Evolutionary conservation across 2,797 vertebrate species (phyloP).

Genomic region (Mastacembelus armatus): DNA sequence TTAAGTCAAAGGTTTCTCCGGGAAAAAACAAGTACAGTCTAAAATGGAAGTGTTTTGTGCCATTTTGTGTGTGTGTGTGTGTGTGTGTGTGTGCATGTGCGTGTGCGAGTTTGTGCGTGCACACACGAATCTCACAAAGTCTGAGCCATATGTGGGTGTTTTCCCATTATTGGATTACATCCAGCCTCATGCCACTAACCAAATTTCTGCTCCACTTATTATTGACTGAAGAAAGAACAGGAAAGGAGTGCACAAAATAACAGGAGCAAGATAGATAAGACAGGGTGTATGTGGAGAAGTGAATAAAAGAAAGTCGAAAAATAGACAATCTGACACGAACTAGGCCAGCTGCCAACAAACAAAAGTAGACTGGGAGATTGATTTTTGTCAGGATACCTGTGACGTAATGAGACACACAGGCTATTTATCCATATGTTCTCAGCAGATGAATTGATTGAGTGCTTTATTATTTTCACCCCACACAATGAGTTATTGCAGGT

Average conservation of each 20-base stretch:
- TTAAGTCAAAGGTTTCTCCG: slow-evolving; percentile 25
- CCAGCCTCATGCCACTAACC: slow-evolving; percentile 67
- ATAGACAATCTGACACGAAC: slow-evolving; percentile 41
- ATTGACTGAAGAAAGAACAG: slow-evolving; percentile 66
- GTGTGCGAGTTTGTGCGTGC: background rate
- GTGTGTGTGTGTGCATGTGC: slow-evolving; percentile 9
- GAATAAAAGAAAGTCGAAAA: slow-evolving; percentile 47
- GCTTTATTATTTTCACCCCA: background rate
- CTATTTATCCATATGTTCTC: slow-evolving; percentile 6
- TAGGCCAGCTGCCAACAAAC: slow-evolving; percentile 29
- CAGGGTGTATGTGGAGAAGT: slow-evolving; percentile 18
- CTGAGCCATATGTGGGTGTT: slow-evolving; percentile 63
- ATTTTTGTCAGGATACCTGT: slow-evolving; percentile 22
- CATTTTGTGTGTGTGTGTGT: slow-evolving; percentile 4
- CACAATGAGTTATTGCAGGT: background rate
- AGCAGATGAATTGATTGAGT: slow-evolving; percentile 21
- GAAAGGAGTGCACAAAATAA: slow-evolving; percentile 44
- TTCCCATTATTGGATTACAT: slow-evolving; percentile 70
- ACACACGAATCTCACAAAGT: slow-evolving; percentile 36
- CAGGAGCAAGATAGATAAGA: slow-evolving; percentile 42
- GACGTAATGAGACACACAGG: slow-evolving; percentile 13
- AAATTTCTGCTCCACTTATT: slow-evolving; percentile 67
- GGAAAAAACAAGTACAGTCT: slow-evolving; percentile 21
- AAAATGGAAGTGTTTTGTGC: slow-evolving; percentile 16
- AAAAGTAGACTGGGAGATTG: slow-evolving; percentile 38